Evolutionary conservation across 1,140 invertebrate genomes (phyloP).

Genomic region (Aphis craccivora): DNA sequence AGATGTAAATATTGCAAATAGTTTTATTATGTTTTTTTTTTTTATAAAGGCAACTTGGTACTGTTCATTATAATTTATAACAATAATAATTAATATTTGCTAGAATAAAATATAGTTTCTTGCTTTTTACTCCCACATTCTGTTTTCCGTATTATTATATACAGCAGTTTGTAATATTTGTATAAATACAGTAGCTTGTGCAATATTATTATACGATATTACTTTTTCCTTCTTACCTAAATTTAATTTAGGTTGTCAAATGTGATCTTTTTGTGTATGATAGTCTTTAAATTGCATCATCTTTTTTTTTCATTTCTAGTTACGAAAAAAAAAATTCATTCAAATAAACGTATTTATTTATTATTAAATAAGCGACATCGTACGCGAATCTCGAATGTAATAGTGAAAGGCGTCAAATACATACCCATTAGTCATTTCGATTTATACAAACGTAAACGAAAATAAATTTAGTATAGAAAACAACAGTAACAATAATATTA

Average conservation of each 20-base stretch:
- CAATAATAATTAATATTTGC: not conserved
- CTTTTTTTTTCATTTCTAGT: not conserved
- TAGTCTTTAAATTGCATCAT: not conserved
- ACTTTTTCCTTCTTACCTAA: not conserved
- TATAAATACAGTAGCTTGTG: not conserved
- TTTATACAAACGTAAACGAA: not conserved
- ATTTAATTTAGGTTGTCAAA: not conserved
- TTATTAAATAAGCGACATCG: not conserved
- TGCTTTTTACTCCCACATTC: not conserved
- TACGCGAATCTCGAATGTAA: not conserved
- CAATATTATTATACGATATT: not conserved
- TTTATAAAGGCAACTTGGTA: not conserved
- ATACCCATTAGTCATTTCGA: conserved; percentile 1
- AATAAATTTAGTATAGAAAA: not conserved
- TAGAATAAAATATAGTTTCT: not conserved
- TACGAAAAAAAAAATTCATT: not conserved
- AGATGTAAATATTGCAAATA: not conserved
- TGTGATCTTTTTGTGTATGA: not conserved
- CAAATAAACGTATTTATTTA: not conserved
- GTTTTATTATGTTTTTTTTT: not conserved
- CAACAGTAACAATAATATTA: not conserved
- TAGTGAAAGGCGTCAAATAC: conserved; percentile 26
- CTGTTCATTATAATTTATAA: not conserved
- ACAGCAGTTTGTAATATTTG: not conserved
- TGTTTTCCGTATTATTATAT: not conserved